Base-by-base conservation (phyloP, 2,797 vertebrate species). In the Protonibea diacanthus region DNA sequence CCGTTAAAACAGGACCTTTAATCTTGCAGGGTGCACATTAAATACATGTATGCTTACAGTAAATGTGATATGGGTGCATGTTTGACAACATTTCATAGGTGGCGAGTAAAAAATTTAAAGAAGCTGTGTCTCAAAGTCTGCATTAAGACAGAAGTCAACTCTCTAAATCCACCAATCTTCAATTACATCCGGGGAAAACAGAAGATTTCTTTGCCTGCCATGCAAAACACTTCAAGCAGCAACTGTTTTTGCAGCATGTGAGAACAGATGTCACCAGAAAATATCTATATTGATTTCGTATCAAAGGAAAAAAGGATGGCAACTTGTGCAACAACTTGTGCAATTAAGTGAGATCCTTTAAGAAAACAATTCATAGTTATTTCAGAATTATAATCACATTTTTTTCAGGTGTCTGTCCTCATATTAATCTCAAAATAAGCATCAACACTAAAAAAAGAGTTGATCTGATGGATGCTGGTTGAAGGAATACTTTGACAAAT, bases 11-110 rank as follows among this genome's bases (percentile, higher is more conserved):
- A 52, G 13, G 25, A 60, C 29, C 69, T 81, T 64, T 69, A 61
- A 82, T 76, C 21, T 47, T 4, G 1, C 29, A 67, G 49, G 23
- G 55, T 59, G 75, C 45, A 58, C n/a, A 65, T 65, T 57, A 72
- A 14, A 58, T 21, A 65, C n/a, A 40, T 45, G 45, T 64, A 57
- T 17, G 51, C 38, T 74, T 69, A 29, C 59, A 47, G 71, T 60
- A 51, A 74, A 80, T 67, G 25, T n/a, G 27, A 44, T 55, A 21
- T 25, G n/a, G 38, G 17, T 27, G 48, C 63, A 49, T 38, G 72
- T 70, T 49, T 71, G 53, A 71, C 63, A 59, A 67, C 20, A 38
- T 62, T 65, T 64, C 6, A 38, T 57, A 21, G 44, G 12, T 38
- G 3, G 47, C 33, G 52, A 33, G 38, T 74, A 3, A 3, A 29